These are phyloP conservation scores for Lasioglossum calceatum DNA, from an alignment of 2,888 invertebrate genomes.

Conservation along the genomic window DNA sequence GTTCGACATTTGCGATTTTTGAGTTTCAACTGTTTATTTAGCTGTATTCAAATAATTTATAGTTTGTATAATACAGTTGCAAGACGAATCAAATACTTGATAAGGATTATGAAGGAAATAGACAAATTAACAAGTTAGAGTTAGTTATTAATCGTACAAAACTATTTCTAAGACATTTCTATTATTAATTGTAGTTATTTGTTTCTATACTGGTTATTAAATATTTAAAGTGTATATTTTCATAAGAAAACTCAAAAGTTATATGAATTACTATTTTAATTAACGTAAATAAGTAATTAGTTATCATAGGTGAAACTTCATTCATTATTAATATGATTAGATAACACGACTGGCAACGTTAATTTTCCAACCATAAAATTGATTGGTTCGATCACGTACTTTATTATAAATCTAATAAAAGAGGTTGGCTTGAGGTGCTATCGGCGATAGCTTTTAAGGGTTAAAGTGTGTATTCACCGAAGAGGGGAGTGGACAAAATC, in stretches of 20 bases:
- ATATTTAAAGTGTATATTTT: background rate
- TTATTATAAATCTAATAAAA: background rate
- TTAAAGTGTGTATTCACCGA: background rate
- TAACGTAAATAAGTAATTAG: background rate
- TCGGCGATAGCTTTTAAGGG: background rate
- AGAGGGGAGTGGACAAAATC: background rate
- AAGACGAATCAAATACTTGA: background rate
- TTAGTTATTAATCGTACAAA: background rate
- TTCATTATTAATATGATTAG: background rate
- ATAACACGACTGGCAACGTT: background rate
- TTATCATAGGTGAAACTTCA: background rate
- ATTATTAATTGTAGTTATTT: background rate
- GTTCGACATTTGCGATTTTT: background rate
- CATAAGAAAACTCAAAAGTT: background rate
- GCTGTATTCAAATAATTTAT: background rate
- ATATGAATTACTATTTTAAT: background rate
- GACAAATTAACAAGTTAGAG: background rate
- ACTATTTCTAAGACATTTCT: background rate
- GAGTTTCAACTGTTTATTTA: background rate
- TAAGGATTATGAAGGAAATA: background rate
- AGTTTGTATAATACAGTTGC: background rate
- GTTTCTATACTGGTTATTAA: background rate
- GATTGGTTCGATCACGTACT: background rate
- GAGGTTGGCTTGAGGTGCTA: slow-evolving; percentile 1
- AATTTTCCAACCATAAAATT: background rate